phyloP scores from a whole-genome alignment of 2,797 vertebrate genomes.

The Eutrigla gurnardus region DNA sequence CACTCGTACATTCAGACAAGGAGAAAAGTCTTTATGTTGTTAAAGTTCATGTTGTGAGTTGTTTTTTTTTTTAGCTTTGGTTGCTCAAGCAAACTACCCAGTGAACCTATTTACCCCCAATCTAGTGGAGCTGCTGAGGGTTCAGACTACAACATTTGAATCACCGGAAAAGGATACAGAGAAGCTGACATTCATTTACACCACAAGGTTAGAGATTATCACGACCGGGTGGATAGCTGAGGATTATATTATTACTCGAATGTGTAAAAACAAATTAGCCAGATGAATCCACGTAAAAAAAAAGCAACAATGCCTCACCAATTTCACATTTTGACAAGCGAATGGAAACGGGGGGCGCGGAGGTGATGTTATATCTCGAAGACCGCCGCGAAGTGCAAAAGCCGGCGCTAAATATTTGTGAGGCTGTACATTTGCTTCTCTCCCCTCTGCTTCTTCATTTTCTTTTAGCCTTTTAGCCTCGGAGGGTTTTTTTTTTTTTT shows the following conservation, averaged over 20 bases:
- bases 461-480: slow-evolving; percentile 19
- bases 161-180: neutral
- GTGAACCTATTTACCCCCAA: neutral
- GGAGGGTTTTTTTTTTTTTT: slow-evolving; percentile 24
- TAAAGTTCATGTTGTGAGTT: neutral
- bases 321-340: slow-evolving; percentile 13
- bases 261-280: neutral
- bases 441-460: slow-evolving; percentile 25
- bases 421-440: slow-evolving; percentile 29
- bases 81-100: neutral
- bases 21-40: slow-evolving; percentile 8
- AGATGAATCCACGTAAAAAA: slow-evolving; percentile 9
- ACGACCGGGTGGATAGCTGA: slow-evolving; percentile 9
- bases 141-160: neutral
- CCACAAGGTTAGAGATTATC: slow-evolving; percentile 43
- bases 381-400: slow-evolving; percentile 14
- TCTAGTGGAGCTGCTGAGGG: neutral
- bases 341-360: slow-evolving; percentile 15
- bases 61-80: neutral
- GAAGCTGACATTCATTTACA: slow-evolving; percentile 28
- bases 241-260: slow-evolving; percentile 14
- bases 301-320: slow-evolving; percentile 19
- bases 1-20: slow-evolving; percentile 17
- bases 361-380: slow-evolving; percentile 15
- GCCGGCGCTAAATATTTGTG: slow-evolving; percentile 36